Evolutionary conservation across 2,113 vertebrate genomes (phyloP).

Genomic region (Ginglymostoma cirratum): DNA sequence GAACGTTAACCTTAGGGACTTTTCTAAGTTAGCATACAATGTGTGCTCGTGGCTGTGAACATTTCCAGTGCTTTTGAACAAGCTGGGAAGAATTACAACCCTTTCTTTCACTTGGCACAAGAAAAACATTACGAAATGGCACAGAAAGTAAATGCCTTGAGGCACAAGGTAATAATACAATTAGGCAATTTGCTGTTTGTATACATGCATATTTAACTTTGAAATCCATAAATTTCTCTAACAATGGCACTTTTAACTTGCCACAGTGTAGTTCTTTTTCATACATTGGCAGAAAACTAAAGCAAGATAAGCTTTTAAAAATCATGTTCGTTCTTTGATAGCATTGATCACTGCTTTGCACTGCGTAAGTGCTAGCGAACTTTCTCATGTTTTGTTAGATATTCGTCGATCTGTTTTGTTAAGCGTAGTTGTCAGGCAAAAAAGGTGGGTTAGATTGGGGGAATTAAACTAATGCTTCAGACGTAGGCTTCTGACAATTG

Average conservation of each 20-base stretch:
- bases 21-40: not conserved
- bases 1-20: not conserved
- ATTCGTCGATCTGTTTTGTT: not conserved
- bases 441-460: not conserved
- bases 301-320: not conserved
- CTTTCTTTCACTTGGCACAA: not conserved
- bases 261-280: not conserved
- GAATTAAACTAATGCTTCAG: not conserved
- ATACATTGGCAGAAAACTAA: not conserved
- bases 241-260: not conserved
- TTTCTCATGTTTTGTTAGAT: not conserved
- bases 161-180: not conserved
- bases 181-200: not conserved
- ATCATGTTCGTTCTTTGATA: not conserved
- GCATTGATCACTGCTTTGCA: not conserved
- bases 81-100: not conserved
- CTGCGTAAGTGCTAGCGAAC: not conserved
- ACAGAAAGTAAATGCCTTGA: not conserved
- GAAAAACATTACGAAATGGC: not conserved
- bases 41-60: not conserved
- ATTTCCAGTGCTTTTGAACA: not conserved
- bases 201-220: not conserved
- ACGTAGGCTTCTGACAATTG: not conserved
- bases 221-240: not conserved
- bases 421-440: not conserved